phyloP scores from a whole-genome alignment of 2,888 invertebrate species.

The Cosmia pyralina region DNA sequence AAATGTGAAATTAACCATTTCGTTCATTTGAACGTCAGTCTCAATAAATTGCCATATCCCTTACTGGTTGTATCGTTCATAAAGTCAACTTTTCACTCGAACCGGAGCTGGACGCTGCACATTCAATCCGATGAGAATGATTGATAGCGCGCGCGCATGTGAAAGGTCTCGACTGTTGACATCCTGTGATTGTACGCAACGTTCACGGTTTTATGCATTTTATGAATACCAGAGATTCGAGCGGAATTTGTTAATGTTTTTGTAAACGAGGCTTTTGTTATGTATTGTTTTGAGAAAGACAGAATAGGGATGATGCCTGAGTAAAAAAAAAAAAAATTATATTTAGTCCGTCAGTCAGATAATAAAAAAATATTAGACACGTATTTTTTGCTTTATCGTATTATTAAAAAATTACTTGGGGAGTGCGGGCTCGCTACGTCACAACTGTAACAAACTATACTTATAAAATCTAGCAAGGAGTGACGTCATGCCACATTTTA shows the following conservation, averaged over 20 bases:
- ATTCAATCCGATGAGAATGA: constrained; percentile 26
- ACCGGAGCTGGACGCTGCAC: not conserved
- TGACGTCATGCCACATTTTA: no score
- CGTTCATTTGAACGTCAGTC: not conserved
- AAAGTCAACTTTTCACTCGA: constrained; percentile 5
- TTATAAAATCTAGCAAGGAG: no score
- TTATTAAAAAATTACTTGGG: no score
- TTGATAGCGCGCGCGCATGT: constrained; percentile 15
- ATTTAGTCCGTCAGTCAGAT: no score
- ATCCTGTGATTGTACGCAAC: not conserved
- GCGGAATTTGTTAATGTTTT: not conserved
- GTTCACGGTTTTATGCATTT: constrained; percentile 5
- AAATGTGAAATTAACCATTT: not conserved
- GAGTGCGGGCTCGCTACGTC: no score
- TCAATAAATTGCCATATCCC: not conserved
- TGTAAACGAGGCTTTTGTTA: not conserved
- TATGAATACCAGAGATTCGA: not conserved
- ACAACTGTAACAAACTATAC: no score
- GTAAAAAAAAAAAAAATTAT: no score
- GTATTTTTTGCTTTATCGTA: no score
- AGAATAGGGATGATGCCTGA: not conserved
- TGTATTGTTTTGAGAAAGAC: not conserved
- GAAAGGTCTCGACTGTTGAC: not conserved
- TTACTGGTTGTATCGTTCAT: not conserved
- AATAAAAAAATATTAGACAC: no score